A percentile compares a stretch with the other conserved stretches of the same genome.
phyloP scores from a whole-genome alignment of 2,888 invertebrate species.

The Amphipyra berbera region DNA sequence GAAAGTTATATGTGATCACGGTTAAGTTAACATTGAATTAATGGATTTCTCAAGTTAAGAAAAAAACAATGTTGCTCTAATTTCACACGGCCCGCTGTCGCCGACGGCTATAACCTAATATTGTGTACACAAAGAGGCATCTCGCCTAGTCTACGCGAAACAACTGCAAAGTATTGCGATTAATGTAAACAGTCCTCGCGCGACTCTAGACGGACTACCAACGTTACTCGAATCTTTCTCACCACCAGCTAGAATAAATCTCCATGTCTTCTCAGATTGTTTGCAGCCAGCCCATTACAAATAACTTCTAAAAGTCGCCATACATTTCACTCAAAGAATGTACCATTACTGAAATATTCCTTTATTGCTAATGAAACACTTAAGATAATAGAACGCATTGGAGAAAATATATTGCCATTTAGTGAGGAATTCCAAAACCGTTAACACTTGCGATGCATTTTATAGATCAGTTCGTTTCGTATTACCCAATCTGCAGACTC shows the following conservation, averaged over 20 bases:
- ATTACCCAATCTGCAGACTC: conserved; percentile 1
- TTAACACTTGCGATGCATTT: conserved; percentile 15
- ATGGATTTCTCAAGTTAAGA: no score
- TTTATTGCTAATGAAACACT: conserved; percentile 36
- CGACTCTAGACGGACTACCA: conserved; percentile 30
- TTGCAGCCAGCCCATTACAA: conserved; percentile 24
- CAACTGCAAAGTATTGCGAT: conserved; percentile 55
- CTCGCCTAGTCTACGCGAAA: conserved; percentile 31
- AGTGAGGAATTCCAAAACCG: conserved; percentile 7
- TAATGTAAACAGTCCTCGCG: conserved; percentile 59
- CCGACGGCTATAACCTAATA: conserved; percentile 6
- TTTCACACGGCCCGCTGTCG: neutral
- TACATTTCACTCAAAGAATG: conserved; percentile 34
- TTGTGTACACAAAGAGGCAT: conserved; percentile 26
- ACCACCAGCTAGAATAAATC: conserved; percentile 31
- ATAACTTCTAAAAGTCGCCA: conserved; percentile 22
- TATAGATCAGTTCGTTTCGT: conserved; percentile 10
- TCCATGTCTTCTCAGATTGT: conserved; percentile 21
- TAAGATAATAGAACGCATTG: conserved; percentile 6
- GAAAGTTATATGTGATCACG: no score
- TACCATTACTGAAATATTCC: conserved; percentile 47
- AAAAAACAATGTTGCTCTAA: no score
- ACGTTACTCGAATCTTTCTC: conserved; percentile 38
- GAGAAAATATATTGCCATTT: conserved; percentile 8
- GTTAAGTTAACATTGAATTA: no score